These are phyloP conservation scores for Acanthochromis polyacanthus DNA, from an alignment of 2,113 vertebrate species.

Conservation along the genomic window DNA sequence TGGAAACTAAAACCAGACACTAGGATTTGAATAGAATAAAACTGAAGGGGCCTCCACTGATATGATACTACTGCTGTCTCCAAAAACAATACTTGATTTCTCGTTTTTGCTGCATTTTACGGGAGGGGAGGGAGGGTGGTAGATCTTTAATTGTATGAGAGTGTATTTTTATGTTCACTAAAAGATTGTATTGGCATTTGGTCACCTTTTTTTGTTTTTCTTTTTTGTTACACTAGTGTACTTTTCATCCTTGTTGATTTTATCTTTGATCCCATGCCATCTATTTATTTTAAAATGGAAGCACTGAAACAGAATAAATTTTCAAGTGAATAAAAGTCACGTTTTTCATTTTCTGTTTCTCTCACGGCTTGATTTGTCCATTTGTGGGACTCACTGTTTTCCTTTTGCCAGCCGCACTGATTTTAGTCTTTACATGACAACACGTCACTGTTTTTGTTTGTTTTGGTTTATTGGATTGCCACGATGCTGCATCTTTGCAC, in stretches of 20 bases:
- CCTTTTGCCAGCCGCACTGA: conserved; percentile 1
- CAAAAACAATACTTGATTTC: conserved; percentile 78
- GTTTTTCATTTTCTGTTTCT: conserved; percentile 77
- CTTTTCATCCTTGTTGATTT: conserved; percentile 86
- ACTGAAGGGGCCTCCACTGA: conserved; percentile 55
- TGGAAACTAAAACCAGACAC: conserved; percentile 61
- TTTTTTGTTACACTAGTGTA: conserved; percentile 83
- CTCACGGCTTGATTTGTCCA: conserved; percentile 65
- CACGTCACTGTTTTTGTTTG: neutral
- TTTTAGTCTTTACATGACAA: neutral
- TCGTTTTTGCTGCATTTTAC: conserved; percentile 79
- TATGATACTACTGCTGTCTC: conserved; percentile 80
- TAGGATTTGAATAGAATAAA: conserved; percentile 54
- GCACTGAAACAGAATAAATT: conserved; percentile 93
- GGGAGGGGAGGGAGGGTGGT: conserved; percentile 19
- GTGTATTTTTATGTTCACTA: conserved; percentile 85
- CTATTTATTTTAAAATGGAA: conserved; percentile 92
- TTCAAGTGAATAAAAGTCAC: conserved; percentile 81
- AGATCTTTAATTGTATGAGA: conserved; percentile 69
- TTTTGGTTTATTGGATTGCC: neutral
- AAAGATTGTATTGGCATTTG: conserved; percentile 85
- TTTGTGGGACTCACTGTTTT: conserved; percentile 40
- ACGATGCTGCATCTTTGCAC: conserved; percentile 17
- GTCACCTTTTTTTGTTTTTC: conserved; percentile 69
- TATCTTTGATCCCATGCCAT: conserved; percentile 87